phyloP scores from a whole-genome alignment of 2,888 invertebrate genomes.

The Nasonia oneida region DNA sequence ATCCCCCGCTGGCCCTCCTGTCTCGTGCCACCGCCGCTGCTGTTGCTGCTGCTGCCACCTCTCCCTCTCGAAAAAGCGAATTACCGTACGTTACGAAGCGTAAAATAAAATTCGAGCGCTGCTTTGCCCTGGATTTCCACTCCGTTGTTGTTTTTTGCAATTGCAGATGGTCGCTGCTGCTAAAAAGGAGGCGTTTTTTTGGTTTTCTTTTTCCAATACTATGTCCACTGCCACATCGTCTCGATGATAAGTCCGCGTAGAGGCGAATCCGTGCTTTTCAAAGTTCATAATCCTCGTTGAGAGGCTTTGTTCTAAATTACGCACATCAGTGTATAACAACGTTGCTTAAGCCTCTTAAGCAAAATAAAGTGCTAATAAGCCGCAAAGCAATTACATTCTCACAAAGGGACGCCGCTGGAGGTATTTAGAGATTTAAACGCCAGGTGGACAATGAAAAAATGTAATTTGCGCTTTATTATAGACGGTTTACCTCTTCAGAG shows the following conservation, averaged over 20 bases:
- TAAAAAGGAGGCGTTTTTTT: neutral
- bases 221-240: no score
- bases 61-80: conserved; percentile 14
- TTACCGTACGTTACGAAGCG: conserved; percentile 36
- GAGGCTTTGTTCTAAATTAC: neutral
- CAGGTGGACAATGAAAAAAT: neutral
- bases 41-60: neutral
- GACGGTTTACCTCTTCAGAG: neutral
- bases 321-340: neutral
- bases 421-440: neutral
- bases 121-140: neutral
- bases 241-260: no score
- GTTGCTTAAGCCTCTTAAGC: neutral
- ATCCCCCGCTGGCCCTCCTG: conserved; percentile 31
- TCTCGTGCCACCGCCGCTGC: neutral
- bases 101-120: conserved; percentile 38
- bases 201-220: no score
- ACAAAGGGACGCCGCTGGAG: neutral
- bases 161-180: neutral
- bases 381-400: neutral
- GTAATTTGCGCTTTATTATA: neutral
- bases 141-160: neutral
- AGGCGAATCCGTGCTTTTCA: neutral
- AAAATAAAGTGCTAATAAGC: neutral
- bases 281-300: neutral